These are phyloP conservation scores for Ichneumoninae sp. DNA, from an alignment of 2,888 invertebrate genomes.

Conservation along the genomic window DNA sequence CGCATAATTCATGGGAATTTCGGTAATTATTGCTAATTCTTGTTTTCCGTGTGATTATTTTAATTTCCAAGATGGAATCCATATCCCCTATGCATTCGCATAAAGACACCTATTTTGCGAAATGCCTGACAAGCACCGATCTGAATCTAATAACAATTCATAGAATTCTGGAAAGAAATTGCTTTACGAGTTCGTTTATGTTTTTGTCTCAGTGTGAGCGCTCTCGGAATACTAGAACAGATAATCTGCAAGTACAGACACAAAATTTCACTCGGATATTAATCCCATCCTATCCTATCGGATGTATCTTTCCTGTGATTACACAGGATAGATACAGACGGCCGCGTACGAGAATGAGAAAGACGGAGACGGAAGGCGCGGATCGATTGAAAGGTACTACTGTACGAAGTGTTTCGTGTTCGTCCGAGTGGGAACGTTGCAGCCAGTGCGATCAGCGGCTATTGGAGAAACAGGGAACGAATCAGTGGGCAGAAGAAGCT, in stretches of 20 bases:
- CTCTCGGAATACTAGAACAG: too few relatives aligned
- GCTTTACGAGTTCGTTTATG: too few relatives aligned
- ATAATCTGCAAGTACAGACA: not conserved
- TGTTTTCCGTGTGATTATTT: too few relatives aligned
- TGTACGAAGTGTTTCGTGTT: not conserved
- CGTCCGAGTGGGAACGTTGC: not conserved
- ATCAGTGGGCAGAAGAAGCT: slow-evolving; percentile 6
- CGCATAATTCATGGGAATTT: too few relatives aligned
- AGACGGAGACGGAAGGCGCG: not conserved
- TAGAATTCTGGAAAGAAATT: too few relatives aligned
- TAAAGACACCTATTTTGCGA: too few relatives aligned
- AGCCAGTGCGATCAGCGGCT: slow-evolving; percentile 2
- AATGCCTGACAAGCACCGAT: too few relatives aligned
- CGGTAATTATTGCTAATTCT: too few relatives aligned
- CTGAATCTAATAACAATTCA: too few relatives aligned
- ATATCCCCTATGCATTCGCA: too few relatives aligned
- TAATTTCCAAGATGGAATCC: too few relatives aligned
- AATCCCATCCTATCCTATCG: not conserved
- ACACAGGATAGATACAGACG: not conserved
- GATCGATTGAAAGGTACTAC: not conserved
- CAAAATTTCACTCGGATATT: not conserved
- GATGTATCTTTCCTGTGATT: slow-evolving; percentile 13
- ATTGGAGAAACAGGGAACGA: slow-evolving; percentile 18
- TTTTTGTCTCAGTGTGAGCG: too few relatives aligned
- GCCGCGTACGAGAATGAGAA: not conserved